Evolutionary conservation across 2,888 invertebrate species (phyloP).

Genomic region (Pyrrhosoma nymphula): DNA sequence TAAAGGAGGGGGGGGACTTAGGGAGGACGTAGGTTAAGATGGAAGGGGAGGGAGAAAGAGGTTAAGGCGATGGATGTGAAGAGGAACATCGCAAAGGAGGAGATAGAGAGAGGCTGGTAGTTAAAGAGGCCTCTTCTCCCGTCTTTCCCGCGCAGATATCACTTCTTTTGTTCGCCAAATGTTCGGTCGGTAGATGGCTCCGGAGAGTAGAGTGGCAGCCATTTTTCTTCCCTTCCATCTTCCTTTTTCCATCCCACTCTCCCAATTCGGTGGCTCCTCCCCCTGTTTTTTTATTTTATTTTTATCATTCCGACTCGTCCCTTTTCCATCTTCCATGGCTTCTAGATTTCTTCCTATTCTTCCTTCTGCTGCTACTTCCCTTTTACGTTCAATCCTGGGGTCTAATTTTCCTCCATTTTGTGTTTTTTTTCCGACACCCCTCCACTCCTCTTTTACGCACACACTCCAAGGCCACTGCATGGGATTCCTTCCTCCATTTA

Average conservation of each 20-base stretch:
- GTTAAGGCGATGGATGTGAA: neutral
- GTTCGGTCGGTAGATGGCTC: constrained; percentile 57
- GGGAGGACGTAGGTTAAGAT: neutral
- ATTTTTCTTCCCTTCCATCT: constrained; percentile 42
- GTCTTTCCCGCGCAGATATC: constrained; percentile 43
- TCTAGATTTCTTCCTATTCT: constrained; percentile 52
- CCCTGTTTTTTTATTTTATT: neutral
- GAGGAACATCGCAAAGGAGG: neutral
- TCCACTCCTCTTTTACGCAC: neutral
- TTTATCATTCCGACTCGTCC: neutral
- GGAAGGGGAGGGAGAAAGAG: neutral
- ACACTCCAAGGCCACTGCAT: neutral
- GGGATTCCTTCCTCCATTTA: constrained; percentile 10
- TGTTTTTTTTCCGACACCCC: neutral
- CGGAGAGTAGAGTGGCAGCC: constrained; percentile 25
- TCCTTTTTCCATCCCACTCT: neutral
- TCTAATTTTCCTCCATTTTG: constrained; percentile 25
- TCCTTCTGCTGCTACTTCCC: neutral
- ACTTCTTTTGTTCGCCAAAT: constrained; percentile 64
- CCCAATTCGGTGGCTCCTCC: neutral
- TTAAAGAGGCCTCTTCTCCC: neutral
- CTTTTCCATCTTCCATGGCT: constrained; percentile 29
- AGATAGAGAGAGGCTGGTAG: neutral
- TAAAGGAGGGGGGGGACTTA: too few species aligned
- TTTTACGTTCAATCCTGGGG: constrained; percentile 23